Evolutionary conservation across 2,888 invertebrate species (phyloP).

Genomic region (Noctua comes): DNA sequence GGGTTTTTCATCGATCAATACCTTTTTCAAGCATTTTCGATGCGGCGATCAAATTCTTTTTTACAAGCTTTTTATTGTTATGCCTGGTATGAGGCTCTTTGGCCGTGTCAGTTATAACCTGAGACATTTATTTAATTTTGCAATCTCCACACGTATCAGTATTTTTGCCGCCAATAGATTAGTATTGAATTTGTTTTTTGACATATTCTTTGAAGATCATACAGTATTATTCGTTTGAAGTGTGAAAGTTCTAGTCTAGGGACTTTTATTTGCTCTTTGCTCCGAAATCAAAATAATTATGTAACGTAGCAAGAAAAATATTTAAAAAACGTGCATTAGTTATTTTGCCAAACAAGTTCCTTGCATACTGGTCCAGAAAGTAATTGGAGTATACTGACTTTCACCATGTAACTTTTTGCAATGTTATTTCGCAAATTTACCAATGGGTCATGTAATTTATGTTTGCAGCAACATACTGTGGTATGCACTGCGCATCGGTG

Average conservation of each 20-base stretch:
- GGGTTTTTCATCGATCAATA: neutral
- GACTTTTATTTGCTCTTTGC: neutral
- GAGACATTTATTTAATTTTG: neutral
- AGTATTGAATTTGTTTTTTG: neutral
- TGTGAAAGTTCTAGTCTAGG: neutral
- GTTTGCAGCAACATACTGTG: conserved; percentile 48
- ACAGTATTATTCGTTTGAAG: neutral
- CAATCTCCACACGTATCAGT: neutral
- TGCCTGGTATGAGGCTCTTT: neutral
- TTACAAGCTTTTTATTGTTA: neutral
- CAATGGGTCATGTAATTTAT: conserved; percentile 62
- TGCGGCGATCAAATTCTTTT: neutral
- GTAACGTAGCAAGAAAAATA: neutral
- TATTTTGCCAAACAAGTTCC: conserved; percentile 11
- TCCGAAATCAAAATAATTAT: neutral
- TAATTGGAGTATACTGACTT: conserved; percentile 75
- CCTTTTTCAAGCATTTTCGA: neutral
- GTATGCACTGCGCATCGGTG: conserved; percentile 38
- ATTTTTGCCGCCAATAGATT: neutral
- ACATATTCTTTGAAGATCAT: neutral
- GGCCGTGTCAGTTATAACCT: neutral
- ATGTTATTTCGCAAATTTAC: conserved; percentile 72
- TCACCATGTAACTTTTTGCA: conserved; percentile 70
- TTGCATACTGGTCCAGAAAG: conserved; percentile 65
- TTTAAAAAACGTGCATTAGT: neutral